Evolutionary conservation across 1,140 invertebrate genomes (phyloP).

Genomic region (Drosophila nigromelanica): DNA sequence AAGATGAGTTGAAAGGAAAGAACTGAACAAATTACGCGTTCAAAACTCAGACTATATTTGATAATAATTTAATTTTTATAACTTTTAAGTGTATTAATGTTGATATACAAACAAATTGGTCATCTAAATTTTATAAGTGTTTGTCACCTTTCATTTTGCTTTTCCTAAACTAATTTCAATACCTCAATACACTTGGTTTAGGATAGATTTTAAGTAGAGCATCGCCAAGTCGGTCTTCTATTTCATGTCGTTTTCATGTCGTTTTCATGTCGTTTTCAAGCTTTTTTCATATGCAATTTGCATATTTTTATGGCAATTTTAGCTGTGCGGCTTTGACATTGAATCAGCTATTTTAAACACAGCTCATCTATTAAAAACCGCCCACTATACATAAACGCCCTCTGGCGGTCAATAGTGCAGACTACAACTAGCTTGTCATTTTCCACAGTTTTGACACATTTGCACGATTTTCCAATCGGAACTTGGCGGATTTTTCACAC

Average conservation of each 20-base stretch:
- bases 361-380: conserved; percentile 11
- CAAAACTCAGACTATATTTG: no score
- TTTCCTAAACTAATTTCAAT: no score
- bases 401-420: conserved; percentile 5
- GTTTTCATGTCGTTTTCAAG: no score
- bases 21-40: no score
- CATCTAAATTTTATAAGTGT: no score
- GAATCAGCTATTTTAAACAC: conserved; percentile 27
- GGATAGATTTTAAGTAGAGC: not conserved
- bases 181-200: no score
- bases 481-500: conserved; percentile 60
- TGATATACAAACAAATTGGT: no score
- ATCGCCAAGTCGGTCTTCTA: not conserved
- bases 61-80: no score
- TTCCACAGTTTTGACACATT: conserved; percentile 71
- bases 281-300: conserved; percentile 23
- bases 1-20: no score
- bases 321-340: conserved; percentile 57
- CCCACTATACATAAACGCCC: conserved; percentile 10
- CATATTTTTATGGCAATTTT: conserved; percentile 22
- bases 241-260: no score
- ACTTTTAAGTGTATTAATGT: no score
- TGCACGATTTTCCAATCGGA: conserved; percentile 68
- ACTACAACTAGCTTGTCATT: conserved; percentile 39
- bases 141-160: no score